Base-by-base conservation (phyloP, 2,113 vertebrate species). In the Eptatretus burgeri region DNA sequence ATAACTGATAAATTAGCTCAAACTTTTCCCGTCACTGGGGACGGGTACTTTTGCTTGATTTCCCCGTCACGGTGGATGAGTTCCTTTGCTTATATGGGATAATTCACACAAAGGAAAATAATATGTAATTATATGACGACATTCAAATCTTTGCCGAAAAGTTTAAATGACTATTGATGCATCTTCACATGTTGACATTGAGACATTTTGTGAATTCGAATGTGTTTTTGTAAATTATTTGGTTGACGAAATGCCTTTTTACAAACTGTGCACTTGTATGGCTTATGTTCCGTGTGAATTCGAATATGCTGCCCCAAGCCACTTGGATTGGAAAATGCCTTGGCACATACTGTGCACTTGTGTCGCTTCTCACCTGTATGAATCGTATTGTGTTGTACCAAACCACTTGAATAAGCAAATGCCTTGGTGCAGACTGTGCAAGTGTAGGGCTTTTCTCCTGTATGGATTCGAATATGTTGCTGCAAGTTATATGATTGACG, bases 381-480 rank as follows among this genome's bases (percentile, higher is more conserved):
- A 64, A 79, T 81, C 60, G 78, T 66, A 69, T 74, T 77, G 74
- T 81, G 79, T 27, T 78, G n/a, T n/a, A n/a, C n/a, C 76, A 98
- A 75, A 77, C 94, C 91, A 0, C 88, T 94, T 0, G 84, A 78
- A n/a, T 98, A 95, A 69, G 88, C 95, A 72, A 98, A 98, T 27
- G 88, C 83, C 71, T 91, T 93, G 68, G 95, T 86, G 13, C 89
- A 98, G 73, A 94, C 86, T 0, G 84, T 79, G 71, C 91, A 98
- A 74, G 88, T 89, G 51, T 94, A 79, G 1, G 91, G 89, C 70
- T 91, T 93, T 72, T 98, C 91, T 0, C 85, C 80, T 8, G 81
- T 80, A 0, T 88, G 91, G 72, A 93, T 85, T 0, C 91, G 93
- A 71, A 81, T 83, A 67, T 96, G 91, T 78, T 93, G 84, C 65